Evolutionary conservation across 1,140 invertebrate species (phyloP), one percentile per base, ranked within the genome.

Genomic region (Choristoneura fumiferana): DNA sequence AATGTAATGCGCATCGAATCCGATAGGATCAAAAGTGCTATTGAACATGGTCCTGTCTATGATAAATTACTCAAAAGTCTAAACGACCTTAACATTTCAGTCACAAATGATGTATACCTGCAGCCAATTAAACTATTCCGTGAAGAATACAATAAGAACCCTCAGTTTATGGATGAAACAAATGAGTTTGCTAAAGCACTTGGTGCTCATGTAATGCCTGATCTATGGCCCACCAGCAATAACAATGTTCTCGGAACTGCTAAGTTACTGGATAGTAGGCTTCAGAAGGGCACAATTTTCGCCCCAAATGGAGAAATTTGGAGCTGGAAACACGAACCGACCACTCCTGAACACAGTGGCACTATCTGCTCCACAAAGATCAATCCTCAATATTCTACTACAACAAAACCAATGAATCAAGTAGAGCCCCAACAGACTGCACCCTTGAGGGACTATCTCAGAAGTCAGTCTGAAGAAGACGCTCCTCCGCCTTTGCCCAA

Each of bases 41-140:
- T 92, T 2, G 89, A 91, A 69, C 91, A 92, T 73, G 91, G 88
- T 0, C 91, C 91, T 0, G 88, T 91, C 12, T 92, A 92, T 65
- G 90, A 91, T 39, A 90, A 91, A 59, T 67, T 92, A 1, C 87
- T 91, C 37, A 90, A 90, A 40, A 87, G 90, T 59, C 74, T 92
- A 0, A 88, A 83, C 56, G 90, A 91, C 38, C 84, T 91, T 45
- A 90, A 90, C 58, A 87, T 92, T 35, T 69, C 84, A 0, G 79
- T 91, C n/a, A 76, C 78, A 8, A 82, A 85, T 62, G 91, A 92
- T 71, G 87, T 91, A 15, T 82, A 92, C 57, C 64, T 92, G 37
- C 81, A 87, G 62, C 91, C 91, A 4, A 88, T 92, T 22, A 90
- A 91, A 62, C 71, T 88, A 2, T 87, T 92, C 38, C 77, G 91